Conservation (phyloP, 1,140 invertebrate genomes). For the Bombyx mori region DNA sequence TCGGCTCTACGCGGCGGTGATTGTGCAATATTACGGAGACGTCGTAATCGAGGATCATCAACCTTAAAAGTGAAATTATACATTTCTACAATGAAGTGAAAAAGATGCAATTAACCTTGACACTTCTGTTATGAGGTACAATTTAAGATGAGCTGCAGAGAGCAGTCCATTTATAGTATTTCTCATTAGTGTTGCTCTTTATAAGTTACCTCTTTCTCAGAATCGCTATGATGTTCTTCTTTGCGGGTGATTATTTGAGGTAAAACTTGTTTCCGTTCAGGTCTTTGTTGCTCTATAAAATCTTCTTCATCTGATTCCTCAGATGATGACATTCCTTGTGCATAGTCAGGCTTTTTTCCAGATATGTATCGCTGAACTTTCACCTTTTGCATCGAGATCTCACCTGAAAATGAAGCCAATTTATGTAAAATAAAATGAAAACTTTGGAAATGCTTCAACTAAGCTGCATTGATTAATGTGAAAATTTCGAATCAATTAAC, state of each 20-base stretch:
- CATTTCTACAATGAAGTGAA: too few relatives aligned
- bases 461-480: background rate
- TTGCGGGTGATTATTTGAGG: constrained; percentile 57
- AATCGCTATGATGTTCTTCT: constrained; percentile 65
- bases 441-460: background rate
- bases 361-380: constrained; percentile 95
- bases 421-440: background rate
- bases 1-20: constrained; percentile 54
- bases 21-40: constrained; percentile 70
- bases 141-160: too few relatives aligned
- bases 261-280: constrained; percentile 53
- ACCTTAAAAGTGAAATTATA: constrained; percentile 43
- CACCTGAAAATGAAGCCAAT: constrained; percentile 74
- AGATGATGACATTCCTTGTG: constrained; percentile 83
- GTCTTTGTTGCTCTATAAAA: constrained; percentile 78
- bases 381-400: constrained; percentile 96
- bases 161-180: too few relatives aligned
- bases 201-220: constrained; percentile 54
- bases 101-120: too few relatives aligned
- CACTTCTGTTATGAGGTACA: too few relatives aligned
- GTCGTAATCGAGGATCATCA: constrained; percentile 83
- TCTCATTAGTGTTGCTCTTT: too few relatives aligned
- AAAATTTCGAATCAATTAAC: background rate
- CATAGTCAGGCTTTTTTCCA: constrained; percentile 94
- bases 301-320: constrained; percentile 90